Conservation (phyloP, 2,113 vertebrate species). For the Pycnonotus jocosus region DNA sequence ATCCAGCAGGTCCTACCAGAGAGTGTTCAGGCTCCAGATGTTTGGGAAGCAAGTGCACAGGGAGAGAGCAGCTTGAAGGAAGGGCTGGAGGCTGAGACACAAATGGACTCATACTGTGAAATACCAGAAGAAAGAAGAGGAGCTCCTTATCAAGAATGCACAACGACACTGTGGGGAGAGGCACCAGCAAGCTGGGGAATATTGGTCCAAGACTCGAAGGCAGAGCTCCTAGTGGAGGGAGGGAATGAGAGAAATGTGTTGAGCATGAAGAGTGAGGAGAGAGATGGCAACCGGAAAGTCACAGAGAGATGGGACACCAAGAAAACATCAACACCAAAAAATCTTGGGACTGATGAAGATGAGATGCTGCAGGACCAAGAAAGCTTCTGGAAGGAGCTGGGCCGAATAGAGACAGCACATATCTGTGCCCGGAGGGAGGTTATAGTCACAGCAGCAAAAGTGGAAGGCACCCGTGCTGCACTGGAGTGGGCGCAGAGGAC, state of each 20-base stretch:
- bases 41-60: not conserved
- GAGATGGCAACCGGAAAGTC: not conserved
- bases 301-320: not conserved
- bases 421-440: not conserved
- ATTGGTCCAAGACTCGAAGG: not conserved
- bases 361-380: not conserved
- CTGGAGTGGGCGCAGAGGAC: conserved; percentile 21
- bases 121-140: not conserved
- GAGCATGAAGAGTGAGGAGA: not conserved
- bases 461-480: not conserved
- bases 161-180: rapidly evolving
- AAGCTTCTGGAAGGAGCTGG: not conserved
- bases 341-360: not conserved
- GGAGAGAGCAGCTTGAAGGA: not conserved
- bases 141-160: not conserved
- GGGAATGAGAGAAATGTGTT: not conserved
- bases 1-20: not conserved
- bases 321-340: not conserved
- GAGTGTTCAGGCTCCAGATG: not conserved
- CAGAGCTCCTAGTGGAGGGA: not conserved
- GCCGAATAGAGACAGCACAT: not conserved
- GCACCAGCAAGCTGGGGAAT: not conserved
- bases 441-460: not conserved
- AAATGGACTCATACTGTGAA: not conserved
- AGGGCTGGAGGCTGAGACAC: not conserved